Evolutionary conservation across 2,797 vertebrate species (phyloP).

Genomic region (Malurus splendens): DNA sequence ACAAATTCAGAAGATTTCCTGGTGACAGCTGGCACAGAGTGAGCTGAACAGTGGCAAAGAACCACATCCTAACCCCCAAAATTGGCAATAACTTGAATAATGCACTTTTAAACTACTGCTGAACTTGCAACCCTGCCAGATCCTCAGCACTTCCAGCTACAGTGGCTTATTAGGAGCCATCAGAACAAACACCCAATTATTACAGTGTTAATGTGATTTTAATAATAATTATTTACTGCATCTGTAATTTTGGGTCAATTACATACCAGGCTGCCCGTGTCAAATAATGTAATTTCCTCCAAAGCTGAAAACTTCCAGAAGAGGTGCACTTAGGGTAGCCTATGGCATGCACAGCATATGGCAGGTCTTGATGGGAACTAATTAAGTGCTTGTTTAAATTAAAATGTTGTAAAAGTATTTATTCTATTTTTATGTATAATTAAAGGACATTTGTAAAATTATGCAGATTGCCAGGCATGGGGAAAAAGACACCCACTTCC

Average conservation of each 20-base stretch:
- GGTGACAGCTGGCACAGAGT: not conserved
- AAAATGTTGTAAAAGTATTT: slow-evolving; percentile 55
- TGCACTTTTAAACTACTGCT: not conserved
- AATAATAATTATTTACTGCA: slow-evolving; percentile 41
- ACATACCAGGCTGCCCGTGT: not conserved
- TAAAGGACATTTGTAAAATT: slow-evolving; percentile 28
- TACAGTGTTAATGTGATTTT: slow-evolving; percentile 39
- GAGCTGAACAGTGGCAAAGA: not conserved
- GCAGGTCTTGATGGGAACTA: slow-evolving; percentile 23
- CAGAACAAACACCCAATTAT: slow-evolving; percentile 30
- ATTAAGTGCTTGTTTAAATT: slow-evolving; percentile 51
- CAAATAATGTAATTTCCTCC: slow-evolving; percentile 5
- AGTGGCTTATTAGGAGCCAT: not conserved
- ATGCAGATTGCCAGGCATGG: slow-evolving; percentile 8
- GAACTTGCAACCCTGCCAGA: not conserved
- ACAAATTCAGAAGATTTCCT: not conserved
- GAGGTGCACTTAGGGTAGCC: not conserved
- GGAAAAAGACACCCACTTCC: not conserved
- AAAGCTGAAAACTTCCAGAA: not conserved
- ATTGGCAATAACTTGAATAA: not conserved
- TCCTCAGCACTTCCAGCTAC: not conserved
- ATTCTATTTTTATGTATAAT: slow-evolving; percentile 25
- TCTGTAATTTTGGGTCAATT: slow-evolving; percentile 46
- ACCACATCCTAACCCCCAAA: not conserved
- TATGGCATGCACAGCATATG: slow-evolving; percentile 29